These are phyloP conservation scores for Tragelaphus eurycerus DNA, from an alignment of 2,797 vertebrate genomes.

Conservation along the genomic window DNA sequence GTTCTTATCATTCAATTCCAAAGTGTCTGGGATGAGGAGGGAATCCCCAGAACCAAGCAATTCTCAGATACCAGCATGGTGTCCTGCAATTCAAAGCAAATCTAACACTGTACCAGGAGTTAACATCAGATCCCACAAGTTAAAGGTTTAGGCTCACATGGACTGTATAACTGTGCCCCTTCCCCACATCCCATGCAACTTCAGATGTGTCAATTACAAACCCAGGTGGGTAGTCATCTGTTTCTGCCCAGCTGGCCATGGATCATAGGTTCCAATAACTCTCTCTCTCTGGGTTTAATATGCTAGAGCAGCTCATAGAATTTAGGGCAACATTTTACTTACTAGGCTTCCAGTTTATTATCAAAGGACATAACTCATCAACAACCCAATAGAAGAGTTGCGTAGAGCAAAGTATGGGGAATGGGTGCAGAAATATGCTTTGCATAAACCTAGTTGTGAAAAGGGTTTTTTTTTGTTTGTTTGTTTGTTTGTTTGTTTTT, in stretches of 20 bases:
- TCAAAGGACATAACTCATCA: not conserved
- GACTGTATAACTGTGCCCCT: not conserved
- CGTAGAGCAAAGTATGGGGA: not conserved
- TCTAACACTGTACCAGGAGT: not conserved
- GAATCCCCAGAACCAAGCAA: not conserved
- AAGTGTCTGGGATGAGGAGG: not conserved
- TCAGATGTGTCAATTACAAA: not conserved
- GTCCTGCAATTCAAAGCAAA: not conserved
- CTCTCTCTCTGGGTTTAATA: not conserved
- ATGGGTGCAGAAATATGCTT: not conserved
- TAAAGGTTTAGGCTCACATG: not conserved
- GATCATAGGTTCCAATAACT: not conserved
- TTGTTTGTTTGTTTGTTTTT: not conserved
- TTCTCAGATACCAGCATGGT: not conserved
- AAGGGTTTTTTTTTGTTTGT: not conserved
- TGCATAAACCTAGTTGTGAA: not conserved
- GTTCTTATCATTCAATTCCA: not conserved
- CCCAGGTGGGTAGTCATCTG: not conserved
- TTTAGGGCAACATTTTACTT: not conserved
- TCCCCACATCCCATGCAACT: not conserved
- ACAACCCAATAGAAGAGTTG: not conserved
- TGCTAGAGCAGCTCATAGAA: not conserved
- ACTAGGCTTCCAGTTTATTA: not conserved
- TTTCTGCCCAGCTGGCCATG: not conserved
- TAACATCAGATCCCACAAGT: not conserved